These are phyloP conservation scores for Callimorpha dominula DNA, from an alignment of 2,888 invertebrate species.

Conservation along the genomic window DNA sequence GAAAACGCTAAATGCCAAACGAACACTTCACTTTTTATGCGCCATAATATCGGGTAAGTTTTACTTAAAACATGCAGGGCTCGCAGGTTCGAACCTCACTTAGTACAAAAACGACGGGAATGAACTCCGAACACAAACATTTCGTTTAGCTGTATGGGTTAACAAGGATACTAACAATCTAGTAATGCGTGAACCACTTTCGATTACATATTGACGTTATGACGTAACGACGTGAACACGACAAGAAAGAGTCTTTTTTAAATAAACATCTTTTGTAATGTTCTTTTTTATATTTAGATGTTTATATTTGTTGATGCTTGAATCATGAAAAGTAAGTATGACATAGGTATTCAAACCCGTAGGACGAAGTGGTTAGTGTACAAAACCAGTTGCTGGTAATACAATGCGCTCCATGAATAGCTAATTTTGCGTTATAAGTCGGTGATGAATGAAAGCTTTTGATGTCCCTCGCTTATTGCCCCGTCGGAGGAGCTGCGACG, in stretches of 20 bases:
- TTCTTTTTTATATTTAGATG: too few species aligned
- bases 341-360: too few species aligned
- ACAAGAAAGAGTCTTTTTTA: neutral
- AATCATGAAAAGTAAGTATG: too few species aligned
- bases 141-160: neutral
- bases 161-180: neutral
- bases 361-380: neutral
- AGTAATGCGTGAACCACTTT: neutral
- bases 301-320: too few species aligned
- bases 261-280: too few species aligned
- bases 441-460: conserved; percentile 31
- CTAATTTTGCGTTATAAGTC: conserved; percentile 35
- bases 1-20: too few species aligned
- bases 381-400: neutral
- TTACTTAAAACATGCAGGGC: neutral
- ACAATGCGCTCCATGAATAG: conserved; percentile 33
- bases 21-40: too few species aligned
- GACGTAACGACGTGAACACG: neutral
- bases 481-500: conserved; percentile 7
- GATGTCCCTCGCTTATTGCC: conserved; percentile 37
- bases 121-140: neutral
- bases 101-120: neutral
- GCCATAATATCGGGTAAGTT: too few species aligned
- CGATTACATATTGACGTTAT: neutral
- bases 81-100: neutral